These are phyloP conservation scores for Hydrochoerus hydrochaeris DNA, from an alignment of 2,113 vertebrate species.

Conservation along the genomic window DNA sequence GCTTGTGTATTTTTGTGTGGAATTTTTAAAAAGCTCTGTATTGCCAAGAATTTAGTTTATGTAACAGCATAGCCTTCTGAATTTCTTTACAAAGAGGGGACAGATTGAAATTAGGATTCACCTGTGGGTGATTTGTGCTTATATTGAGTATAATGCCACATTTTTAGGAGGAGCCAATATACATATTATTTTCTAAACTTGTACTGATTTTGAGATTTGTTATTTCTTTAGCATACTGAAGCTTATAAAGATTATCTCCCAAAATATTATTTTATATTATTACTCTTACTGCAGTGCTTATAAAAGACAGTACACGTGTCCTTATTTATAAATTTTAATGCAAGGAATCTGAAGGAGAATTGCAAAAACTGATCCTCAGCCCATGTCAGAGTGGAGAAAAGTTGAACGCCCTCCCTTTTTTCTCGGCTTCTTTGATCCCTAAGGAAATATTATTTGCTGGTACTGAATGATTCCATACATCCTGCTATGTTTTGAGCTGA, in stretches of 20 bases:
- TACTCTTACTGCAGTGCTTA: background rate
- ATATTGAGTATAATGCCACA: background rate
- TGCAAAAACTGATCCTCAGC: background rate
- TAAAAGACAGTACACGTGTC: background rate
- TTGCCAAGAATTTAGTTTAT: slow-evolving; percentile 66
- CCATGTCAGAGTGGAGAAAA: background rate
- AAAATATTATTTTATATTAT: background rate
- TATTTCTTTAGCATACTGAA: background rate
- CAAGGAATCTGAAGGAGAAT: background rate
- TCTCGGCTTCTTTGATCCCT: background rate
- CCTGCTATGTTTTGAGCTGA: background rate
- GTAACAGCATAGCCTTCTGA: background rate
- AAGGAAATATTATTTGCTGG: background rate
- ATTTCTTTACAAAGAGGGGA: background rate
- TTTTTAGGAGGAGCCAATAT: background rate
- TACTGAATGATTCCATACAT: background rate
- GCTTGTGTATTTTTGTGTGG: slow-evolving; percentile 72
- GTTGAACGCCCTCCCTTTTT: background rate
- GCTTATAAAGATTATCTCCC: background rate
- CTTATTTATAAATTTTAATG: background rate
- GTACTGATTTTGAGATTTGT: background rate
- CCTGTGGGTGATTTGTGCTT: background rate
- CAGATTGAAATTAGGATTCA: background rate
- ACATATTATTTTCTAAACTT: background rate
- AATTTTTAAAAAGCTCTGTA: slow-evolving; percentile 71